Evolutionary conservation across 2,888 invertebrate species (phyloP), one percentile per base, ranked within the genome.

Genomic region (Drosophila birchii): DNA sequence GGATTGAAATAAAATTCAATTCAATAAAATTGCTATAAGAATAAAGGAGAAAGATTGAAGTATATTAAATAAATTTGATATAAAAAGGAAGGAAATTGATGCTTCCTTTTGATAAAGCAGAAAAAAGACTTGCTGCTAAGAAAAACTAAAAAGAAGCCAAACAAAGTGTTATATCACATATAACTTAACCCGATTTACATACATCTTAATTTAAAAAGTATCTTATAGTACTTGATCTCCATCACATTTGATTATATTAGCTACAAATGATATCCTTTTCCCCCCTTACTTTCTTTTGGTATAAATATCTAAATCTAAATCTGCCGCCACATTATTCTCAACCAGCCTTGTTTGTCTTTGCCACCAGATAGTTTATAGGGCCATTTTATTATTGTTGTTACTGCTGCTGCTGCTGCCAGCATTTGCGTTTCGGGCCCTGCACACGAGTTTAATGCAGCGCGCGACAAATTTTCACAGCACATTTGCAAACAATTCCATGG

Each of bases 401-500:
- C 59, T 41, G 18, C 3, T 41, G 11, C 2, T 41, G 23, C 8
- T 23, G 14, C 14, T 44, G 23, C 45, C 66, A 66, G 38, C 55
- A 29, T 29, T 44, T 51, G 51, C 51, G 55, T 72, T 72, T 69
- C 34, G 70, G 62, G 51, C 20, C 20, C 66, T 44, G 61, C 86
- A 84, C 75, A 83, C 73, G 81, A 88, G 83, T 77, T 80, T 83
- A 84, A 88, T 88, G 84, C 84, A 80, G 84, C 86, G 84, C 76
- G 72, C 80, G 76, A 77, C 84, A 83, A 86, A 88, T 83, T 88
- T 86, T 88, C 89, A 80, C 83, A 84, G 87, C 72, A 80, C 78
- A 84, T 83, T 88, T 83, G 69, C 88, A 84, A 59, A 60, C 72
- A 55, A 44, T 66, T 64, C 38, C 55, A 64, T 47, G 59, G 59